Percentiles rank a stretch among this genome's conserved stretches.
phyloP scores from a whole-genome alignment of 2,113 vertebrate species.

The Ariopsis seemanni region DNA sequence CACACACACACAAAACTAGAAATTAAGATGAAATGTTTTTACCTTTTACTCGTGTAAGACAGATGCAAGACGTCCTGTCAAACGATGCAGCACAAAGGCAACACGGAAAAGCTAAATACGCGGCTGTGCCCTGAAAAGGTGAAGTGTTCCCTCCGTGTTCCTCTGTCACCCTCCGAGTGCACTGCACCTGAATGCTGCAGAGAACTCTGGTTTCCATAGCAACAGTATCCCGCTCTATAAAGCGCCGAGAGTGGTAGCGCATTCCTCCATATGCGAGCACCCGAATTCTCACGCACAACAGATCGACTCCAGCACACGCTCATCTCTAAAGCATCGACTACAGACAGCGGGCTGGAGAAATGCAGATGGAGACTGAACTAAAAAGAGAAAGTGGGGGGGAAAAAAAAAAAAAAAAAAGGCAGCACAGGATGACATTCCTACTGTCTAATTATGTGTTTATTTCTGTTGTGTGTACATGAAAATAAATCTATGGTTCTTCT shows the following conservation, averaged over 20 bases:
- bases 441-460: slow-evolving; percentile 47
- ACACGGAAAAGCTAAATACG: slow-evolving; percentile 1
- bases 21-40: slow-evolving; percentile 5
- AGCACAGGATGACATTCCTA: not conserved
- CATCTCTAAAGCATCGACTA: not conserved
- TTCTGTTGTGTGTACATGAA: slow-evolving; percentile 41
- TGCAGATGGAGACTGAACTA: too few species aligned
- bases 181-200: slow-evolving; percentile 50
- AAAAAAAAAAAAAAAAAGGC: not conserved
- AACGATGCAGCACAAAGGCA: slow-evolving; percentile 6
- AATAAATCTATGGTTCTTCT: slow-evolving; percentile 14
- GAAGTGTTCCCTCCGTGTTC: slow-evolving; percentile 10
- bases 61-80: slow-evolving; percentile 33
- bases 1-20: slow-evolving; percentile 28
- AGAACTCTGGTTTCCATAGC: slow-evolving; percentile 51
- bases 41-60: slow-evolving; percentile 12
- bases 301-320: not conserved
- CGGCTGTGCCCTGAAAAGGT: slow-evolving; percentile 34
- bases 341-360: too few species aligned
- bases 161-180: slow-evolving; percentile 17
- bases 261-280: slow-evolving; percentile 15
- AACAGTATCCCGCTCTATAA: slow-evolving; percentile 37
- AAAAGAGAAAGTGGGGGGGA: too few species aligned
- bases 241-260: slow-evolving; percentile 5
- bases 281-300: not conserved